Conservation (phyloP, 2,113 vertebrate species). For the Phoenicopterus ruber region DNA sequence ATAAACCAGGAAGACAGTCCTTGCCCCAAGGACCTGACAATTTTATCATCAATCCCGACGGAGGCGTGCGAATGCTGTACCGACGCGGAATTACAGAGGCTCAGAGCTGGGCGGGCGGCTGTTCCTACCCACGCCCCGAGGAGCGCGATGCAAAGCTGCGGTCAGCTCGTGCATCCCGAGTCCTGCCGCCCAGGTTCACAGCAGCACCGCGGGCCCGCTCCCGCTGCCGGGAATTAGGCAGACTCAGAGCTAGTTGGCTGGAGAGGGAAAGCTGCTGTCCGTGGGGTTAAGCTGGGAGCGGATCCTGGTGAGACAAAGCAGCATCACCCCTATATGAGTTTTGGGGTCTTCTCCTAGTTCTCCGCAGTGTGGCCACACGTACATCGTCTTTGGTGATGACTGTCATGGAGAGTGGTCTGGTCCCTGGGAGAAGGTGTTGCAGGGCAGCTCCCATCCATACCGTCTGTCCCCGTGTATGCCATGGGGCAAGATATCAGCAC, state of each 20-base stretch:
- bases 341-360: background rate
- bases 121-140: background rate
- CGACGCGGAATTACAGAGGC: accelerated
- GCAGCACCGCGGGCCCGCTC: accelerated
- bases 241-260: background rate
- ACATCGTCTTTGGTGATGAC: background rate
- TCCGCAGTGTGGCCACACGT: accelerated
- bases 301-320: background rate
- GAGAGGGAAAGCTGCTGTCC: background rate
- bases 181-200: background rate
- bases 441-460: background rate
- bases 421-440: background rate
- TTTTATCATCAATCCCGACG: accelerated
- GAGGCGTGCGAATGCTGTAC: accelerated
- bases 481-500: background rate
- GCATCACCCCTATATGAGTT: background rate
- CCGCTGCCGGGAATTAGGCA: background rate
- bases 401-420: no score
- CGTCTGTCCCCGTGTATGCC: no score
- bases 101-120: background rate
- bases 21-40: background rate
- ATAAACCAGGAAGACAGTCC: background rate
- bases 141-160: accelerated
- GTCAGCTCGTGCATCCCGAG: accelerated
- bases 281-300: background rate